Evolutionary conservation across 2,888 invertebrate genomes (phyloP).

Genomic region (Chymomyza fuscimana): DNA sequence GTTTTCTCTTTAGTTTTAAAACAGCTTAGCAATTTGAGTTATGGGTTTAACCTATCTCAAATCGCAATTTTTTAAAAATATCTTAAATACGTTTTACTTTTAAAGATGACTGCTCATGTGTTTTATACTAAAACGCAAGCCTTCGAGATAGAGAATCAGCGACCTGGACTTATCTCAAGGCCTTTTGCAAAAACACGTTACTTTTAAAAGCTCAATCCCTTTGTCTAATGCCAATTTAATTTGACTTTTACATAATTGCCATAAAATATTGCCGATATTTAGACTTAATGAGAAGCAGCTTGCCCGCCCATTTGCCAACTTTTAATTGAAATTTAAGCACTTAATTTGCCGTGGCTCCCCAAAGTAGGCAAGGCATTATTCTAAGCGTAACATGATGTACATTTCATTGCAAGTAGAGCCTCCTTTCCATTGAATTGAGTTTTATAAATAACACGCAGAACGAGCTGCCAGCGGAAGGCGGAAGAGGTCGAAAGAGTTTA

Average conservation of each 20-base stretch:
- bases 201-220: not conserved
- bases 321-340: constrained; percentile 75
- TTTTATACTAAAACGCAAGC: no score
- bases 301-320: constrained; percentile 46
- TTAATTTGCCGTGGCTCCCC: constrained; percentile 50
- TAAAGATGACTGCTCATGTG: no score
- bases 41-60: no score
- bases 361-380: constrained; percentile 21
- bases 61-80: no score
- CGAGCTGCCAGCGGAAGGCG: constrained; percentile 12
- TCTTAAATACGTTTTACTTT: no score
- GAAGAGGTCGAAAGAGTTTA: not conserved
- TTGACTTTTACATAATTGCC: constrained; percentile 55
- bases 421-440: constrained; percentile 31
- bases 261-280: constrained; percentile 59
- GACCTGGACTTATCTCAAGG: not conserved
- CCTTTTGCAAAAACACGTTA: not conserved
- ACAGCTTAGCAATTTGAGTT: no score
- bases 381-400: constrained; percentile 12
- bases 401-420: constrained; percentile 31
- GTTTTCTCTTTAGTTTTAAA: no score
- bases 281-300: constrained; percentile 46
- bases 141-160: not conserved
- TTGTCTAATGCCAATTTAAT: constrained; percentile 41
- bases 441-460: constrained; percentile 43